phyloP scores from a whole-genome alignment of 2,797 vertebrate species.

The Pseudopleuronectes americanus region DNA sequence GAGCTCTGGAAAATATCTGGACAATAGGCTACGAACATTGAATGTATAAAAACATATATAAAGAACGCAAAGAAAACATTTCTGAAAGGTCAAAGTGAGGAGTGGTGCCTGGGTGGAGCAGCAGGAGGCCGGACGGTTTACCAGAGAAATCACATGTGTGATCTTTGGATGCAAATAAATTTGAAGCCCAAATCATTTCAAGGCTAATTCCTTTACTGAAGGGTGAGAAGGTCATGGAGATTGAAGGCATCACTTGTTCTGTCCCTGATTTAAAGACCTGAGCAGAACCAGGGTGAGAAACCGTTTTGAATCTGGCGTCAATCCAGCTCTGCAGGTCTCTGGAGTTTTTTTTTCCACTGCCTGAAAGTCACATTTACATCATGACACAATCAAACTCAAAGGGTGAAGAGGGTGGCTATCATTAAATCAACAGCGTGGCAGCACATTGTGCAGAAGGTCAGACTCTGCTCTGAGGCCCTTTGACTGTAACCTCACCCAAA shows the following conservation, averaged over 20 bases:
- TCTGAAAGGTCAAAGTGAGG: no score
- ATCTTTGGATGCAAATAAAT: slow-evolving; percentile 14
- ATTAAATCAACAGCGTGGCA: slow-evolving; percentile 59
- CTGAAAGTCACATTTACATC: slow-evolving; percentile 59
- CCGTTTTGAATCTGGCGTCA: slow-evolving; percentile 35
- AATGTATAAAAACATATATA: no score
- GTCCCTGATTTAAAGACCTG: slow-evolving; percentile 30
- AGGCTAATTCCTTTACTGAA: slow-evolving; percentile 50
- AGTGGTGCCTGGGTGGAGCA: no score
- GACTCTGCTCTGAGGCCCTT: not conserved
- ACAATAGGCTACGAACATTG: no score
- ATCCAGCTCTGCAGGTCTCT: slow-evolving; percentile 40
- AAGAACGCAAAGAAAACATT: no score
- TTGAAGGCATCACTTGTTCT: slow-evolving; percentile 26
- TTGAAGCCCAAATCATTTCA: slow-evolving; percentile 49
- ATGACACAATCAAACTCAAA: slow-evolving; percentile 32
- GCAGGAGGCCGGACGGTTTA: no score
- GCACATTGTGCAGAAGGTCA: not conserved
- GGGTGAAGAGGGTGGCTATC: slow-evolving; percentile 66
- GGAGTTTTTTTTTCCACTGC: slow-evolving; percentile 57
- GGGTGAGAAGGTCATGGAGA: slow-evolving; percentile 60
- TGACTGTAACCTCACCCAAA: slow-evolving; percentile 33
- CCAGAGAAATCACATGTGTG: no score
- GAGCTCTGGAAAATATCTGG: no score
- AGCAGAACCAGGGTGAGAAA: slow-evolving; percentile 22